Evolutionary conservation across 1,140 invertebrate genomes (phyloP), one percentile per base, ranked within the genome.

Genomic region (Papilio aristodemus): DNA sequence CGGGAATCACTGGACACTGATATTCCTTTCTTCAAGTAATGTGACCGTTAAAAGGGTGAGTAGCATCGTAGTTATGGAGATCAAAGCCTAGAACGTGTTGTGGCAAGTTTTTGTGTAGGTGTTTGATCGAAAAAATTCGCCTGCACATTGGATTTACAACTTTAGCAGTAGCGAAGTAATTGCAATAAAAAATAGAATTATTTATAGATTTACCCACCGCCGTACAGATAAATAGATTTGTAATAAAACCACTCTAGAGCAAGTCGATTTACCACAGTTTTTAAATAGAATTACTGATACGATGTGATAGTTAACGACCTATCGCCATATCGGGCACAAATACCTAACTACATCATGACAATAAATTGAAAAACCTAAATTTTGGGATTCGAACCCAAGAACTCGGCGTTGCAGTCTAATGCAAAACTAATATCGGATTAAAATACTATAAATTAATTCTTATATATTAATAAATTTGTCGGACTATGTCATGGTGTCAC

Each of bases 11-110:
- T 50, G 46, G 46, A 11, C 46, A 50, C 22, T 11, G 19, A 11
- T 50, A 50, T 17, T 50, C 5, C 46, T 17, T 50, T 17, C 19
- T 50, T 19, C 19, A 46, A 46, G 46, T 50, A 50, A 50, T 50
- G 46, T 50, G 46, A 50, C 19, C 7, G 19, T 50, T 50, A 22
- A 50, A 25, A 50, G 9, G 46, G 9, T 50, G 11, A 50, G 10
- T 7, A 43, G n/a, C 19, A 50, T 22, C 9, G 46, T 50, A 1
- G 43, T 17, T 50, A 50, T 50, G 46, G 46, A 22, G 46, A 22
- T 17, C 17, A 22, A 50, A 50, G 19, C 46, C 46, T 3, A 10
- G 46, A 50, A 50, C 46, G 46, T 50, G 46, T 50, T 4, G 9
- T 50, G 46, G 22, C 46, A 22, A 50, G 17, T 50, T 50, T 50